Evolutionary conservation across 2,888 invertebrate genomes (phyloP).

Genomic region (Drosophila suboccidentalis): DNA sequence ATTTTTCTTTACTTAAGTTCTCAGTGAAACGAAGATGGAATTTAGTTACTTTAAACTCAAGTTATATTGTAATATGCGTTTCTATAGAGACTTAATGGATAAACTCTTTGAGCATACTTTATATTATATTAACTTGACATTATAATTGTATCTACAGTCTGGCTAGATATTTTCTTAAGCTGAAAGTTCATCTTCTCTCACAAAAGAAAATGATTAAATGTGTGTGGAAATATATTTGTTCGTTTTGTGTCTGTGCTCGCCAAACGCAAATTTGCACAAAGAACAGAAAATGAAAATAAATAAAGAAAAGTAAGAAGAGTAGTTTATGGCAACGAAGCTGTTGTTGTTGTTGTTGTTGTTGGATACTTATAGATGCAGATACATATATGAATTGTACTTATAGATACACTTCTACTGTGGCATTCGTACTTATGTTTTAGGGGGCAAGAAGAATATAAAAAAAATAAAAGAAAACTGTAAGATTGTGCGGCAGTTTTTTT

Average conservation of each 20-base stretch:
- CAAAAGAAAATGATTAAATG: constrained; percentile 48
- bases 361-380: constrained; percentile 20
- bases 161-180: constrained; percentile 4
- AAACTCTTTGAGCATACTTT: constrained; percentile 5
- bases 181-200: constrained; percentile 3
- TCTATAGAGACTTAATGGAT: neutral
- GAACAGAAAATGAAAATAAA: neutral
- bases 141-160: constrained; percentile 4
- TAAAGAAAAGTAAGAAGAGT: neutral
- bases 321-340: constrained; percentile 11
- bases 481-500: constrained; percentile 46
- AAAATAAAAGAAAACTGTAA: neutral
- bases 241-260: constrained; percentile 14
- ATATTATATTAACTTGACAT: constrained; percentile 8
- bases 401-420: constrained; percentile 6
- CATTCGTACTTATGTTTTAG: constrained; percentile 7
- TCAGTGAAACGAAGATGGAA: neutral
- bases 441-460: neutral
- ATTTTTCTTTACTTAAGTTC: neutral
- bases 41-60: neutral
- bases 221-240: constrained; percentile 31
- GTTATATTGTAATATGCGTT: neutral
- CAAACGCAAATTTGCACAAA: constrained; percentile 36
- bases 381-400: constrained; percentile 26
- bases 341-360: constrained; percentile 10